These are phyloP conservation scores for Sarcophaga carnaria DNA, from an alignment of 2,888 invertebrate genomes.

Conservation along the genomic window DNA sequence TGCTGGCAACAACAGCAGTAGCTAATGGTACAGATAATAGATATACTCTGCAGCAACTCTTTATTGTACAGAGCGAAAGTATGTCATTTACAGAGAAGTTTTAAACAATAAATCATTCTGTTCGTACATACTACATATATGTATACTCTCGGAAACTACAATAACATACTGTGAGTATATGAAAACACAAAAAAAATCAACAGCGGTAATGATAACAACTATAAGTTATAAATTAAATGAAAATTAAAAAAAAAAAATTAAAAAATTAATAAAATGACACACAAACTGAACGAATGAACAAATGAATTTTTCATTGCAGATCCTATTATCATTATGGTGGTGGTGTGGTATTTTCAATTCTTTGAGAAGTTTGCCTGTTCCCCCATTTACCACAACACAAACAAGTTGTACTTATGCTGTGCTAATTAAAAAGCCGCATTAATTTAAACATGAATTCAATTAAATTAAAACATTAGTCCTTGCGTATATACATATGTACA, in stretches of 20 bases:
- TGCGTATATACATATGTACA: too few species aligned
- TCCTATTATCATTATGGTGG: not conserved
- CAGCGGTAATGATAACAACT: not conserved
- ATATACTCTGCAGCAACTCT: slow-evolving; percentile 14
- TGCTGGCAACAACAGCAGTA: too few species aligned
- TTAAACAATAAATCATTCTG: slow-evolving; percentile 49
- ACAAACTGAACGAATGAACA: not conserved
- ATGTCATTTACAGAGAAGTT: slow-evolving; percentile 44
- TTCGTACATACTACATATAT: not conserved
- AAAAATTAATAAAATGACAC: not conserved
- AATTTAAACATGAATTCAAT: too few species aligned
- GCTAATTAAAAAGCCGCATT: too few species aligned
- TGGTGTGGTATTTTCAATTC: not conserved
- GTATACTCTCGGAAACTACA: too few species aligned
- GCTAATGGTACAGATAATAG: not conserved
- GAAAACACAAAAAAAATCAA: not conserved
- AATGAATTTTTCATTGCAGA: not conserved
- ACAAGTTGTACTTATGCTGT: too few species aligned
- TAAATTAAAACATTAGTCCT: too few species aligned
- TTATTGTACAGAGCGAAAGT: slow-evolving; percentile 18
- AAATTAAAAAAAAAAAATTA: not conserved
- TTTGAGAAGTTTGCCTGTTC: too few species aligned
- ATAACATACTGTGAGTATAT: not conserved
- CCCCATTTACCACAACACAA: too few species aligned
- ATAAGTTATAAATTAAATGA: not conserved